Conservation (phyloP, 2,113 vertebrate genomes). For the Callopanchax toddi region DNA sequence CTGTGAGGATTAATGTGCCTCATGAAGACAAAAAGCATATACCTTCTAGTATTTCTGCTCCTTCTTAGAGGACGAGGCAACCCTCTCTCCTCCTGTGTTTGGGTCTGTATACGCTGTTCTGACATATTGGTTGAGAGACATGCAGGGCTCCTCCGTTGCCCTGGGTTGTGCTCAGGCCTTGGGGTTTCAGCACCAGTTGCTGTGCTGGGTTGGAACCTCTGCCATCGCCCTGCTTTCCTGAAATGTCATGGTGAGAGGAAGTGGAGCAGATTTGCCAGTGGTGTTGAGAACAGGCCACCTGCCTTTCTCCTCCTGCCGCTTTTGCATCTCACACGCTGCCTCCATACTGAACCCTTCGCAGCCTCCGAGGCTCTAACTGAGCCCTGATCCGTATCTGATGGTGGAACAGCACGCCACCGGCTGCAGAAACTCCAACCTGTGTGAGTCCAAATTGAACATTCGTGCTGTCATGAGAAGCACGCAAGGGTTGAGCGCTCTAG, state of each 20-base stretch:
- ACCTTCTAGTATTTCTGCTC: slow-evolving; percentile 36
- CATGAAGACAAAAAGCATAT: slow-evolving; percentile 56
- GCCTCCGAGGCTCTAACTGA: slow-evolving; percentile 46
- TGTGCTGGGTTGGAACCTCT: slow-evolving; percentile 32
- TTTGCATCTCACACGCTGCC: slow-evolving; percentile 25
- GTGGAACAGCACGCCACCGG: slow-evolving; percentile 46
- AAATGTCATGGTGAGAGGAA: slow-evolving; percentile 21
- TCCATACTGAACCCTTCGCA: slow-evolving; percentile 46
- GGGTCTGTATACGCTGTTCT: slow-evolving; percentile 25
- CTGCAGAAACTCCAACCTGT: slow-evolving; percentile 37
- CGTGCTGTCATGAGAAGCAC: slow-evolving; percentile 29
- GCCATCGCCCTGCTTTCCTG: slow-evolving; percentile 2
- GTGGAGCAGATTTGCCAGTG: slow-evolving; percentile 30
- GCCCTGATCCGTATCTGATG: slow-evolving; percentile 62
- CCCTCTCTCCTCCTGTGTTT: slow-evolving; percentile 5
- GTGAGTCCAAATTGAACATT: slow-evolving; percentile 56
- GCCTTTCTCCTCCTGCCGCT: slow-evolving; percentile 26
- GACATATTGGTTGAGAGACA: slow-evolving; percentile 18
- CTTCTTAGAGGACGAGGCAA: slow-evolving; percentile 31
- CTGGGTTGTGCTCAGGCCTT: slow-evolving; percentile 34
- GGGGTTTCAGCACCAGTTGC: slow-evolving; percentile 20
- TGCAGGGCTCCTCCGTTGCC: slow-evolving; percentile 10
- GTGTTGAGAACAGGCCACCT: slow-evolving; percentile 17
- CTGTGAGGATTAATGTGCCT: slow-evolving; percentile 65
- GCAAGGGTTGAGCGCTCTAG: slow-evolving; percentile 29